Conservation (phyloP, 2,113 vertebrate species). For the Talpa occidentalis region DNA sequence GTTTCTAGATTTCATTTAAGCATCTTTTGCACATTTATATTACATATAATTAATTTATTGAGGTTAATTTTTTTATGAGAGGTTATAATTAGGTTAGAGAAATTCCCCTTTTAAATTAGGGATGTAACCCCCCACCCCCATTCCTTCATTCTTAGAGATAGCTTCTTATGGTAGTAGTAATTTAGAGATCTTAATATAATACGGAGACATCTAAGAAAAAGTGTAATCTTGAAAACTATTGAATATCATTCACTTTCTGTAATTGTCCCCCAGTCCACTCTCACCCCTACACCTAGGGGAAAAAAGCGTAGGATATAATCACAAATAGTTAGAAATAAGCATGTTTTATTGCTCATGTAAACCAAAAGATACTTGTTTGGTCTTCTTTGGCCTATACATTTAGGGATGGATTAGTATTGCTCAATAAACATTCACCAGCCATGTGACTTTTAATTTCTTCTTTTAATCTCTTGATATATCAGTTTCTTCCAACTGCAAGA, state of each 20-base stretch:
- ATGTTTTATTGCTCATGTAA: neutral
- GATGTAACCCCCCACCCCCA: neutral
- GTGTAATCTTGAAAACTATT: conserved; percentile 36
- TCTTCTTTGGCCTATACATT: neutral
- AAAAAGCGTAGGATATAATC: neutral
- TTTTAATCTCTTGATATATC: neutral
- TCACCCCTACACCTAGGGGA: neutral
- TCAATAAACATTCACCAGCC: neutral
- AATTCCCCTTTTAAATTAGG: conserved; percentile 24
- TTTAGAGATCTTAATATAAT: conserved; percentile 24
- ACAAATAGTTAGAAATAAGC: neutral
- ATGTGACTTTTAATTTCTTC: neutral
- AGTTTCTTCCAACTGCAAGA: neutral
- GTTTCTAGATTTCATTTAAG: neutral
- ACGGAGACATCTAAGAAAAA: conserved; percentile 12
- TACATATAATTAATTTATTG: neutral
- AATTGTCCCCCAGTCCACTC: neutral
- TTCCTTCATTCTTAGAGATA: conserved; percentile 45
- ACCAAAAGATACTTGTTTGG: neutral
- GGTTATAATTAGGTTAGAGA: neutral
- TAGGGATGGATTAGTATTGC: neutral
- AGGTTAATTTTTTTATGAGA: conserved; percentile 11
- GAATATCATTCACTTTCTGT: neutral
- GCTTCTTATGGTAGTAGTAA: neutral
- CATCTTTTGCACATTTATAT: neutral